Conservation (phyloP, 2,888 invertebrate species). For the Ormyrus pomaceus region DNA sequence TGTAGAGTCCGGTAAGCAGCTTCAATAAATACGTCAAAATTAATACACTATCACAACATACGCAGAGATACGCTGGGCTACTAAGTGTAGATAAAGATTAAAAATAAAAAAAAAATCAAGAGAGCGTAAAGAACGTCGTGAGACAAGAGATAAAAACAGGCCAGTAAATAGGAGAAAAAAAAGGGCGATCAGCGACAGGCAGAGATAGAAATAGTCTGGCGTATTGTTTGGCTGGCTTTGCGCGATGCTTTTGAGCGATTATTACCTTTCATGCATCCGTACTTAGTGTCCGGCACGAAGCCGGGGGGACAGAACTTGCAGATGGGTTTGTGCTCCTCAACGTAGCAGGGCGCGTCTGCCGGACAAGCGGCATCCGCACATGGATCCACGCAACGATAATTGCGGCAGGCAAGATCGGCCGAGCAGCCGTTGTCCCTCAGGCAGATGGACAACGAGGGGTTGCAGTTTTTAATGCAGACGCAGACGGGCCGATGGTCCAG, state of each 20-base stretch:
- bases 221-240: slow-evolving; percentile 22
- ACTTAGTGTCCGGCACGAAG: slow-evolving; percentile 93
- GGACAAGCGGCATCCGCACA: slow-evolving; percentile 91
- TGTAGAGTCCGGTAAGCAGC: slow-evolving; percentile 44
- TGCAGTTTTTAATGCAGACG: slow-evolving; percentile 91
- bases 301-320: slow-evolving; percentile 97
- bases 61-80: slow-evolving; percentile 40
- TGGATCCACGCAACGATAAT: slow-evolving; percentile 93
- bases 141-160: neutral
- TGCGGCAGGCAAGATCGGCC: slow-evolving; percentile 88
- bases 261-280: slow-evolving; percentile 98
- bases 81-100: slow-evolving; percentile 4
- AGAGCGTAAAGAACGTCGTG: neutral
- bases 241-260: slow-evolving; percentile 59
- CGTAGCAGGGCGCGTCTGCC: slow-evolving; percentile 91
- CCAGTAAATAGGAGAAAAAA: neutral
- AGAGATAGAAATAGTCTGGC: slow-evolving; percentile 33
- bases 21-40: slow-evolving; percentile 12
- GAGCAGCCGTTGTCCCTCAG: slow-evolving; percentile 93
- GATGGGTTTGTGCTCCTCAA: slow-evolving; percentile 95
- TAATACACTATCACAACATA: slow-evolving; percentile 24
- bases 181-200: slow-evolving; percentile 16
- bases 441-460: slow-evolving; percentile 91
- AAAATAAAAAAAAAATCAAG: slow-evolving; percentile 13
- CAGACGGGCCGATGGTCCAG: slow-evolving; percentile 91